Percentiles rank a stretch among this genome's conserved stretches.
These are phyloP conservation scores for Lithophane leautieri DNA, from an alignment of 2,888 invertebrate species.

Conservation along the genomic window DNA sequence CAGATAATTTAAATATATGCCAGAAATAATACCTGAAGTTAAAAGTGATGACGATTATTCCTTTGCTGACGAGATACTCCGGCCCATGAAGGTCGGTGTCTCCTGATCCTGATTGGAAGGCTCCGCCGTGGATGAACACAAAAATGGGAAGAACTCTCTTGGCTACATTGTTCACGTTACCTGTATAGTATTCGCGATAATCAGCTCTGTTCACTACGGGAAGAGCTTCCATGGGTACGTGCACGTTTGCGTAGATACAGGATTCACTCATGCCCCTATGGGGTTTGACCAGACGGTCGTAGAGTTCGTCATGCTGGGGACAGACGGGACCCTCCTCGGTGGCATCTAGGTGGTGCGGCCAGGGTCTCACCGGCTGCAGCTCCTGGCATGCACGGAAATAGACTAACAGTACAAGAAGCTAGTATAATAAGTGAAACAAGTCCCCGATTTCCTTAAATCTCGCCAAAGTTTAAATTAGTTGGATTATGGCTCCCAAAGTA, in stretches of 20 bases:
- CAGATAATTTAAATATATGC: not conserved
- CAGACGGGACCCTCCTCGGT: slow-evolving; percentile 89
- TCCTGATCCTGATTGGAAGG: slow-evolving; percentile 69
- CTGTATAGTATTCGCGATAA: slow-evolving; percentile 22
- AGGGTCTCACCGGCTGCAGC: slow-evolving; percentile 72
- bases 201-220: slow-evolving; percentile 7
- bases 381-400: slow-evolving; percentile 57
- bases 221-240: slow-evolving; percentile 64
- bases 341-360: slow-evolving; percentile 87
- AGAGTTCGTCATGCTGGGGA: slow-evolving; percentile 85
- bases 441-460: not conserved
- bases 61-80: slow-evolving; percentile 71
- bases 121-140: slow-evolving; percentile 83
- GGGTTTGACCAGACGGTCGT: slow-evolving; percentile 58
- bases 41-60: slow-evolving; percentile 74
- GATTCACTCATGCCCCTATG: slow-evolving; percentile 68
- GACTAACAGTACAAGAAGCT: not conserved
- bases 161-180: slow-evolving; percentile 14
- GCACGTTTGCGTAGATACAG: slow-evolving; percentile 73
- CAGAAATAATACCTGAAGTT: slow-evolving; percentile 70
- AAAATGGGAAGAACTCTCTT: slow-evolving; percentile 74
- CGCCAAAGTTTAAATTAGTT: not conserved
- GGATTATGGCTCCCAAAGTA: too few species aligned
- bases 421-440: not conserved
- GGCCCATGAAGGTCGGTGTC: slow-evolving; percentile 73